phyloP scores from a whole-genome alignment of 64 coral and sea anemone species.

The Montipora capricornis region DNA sequence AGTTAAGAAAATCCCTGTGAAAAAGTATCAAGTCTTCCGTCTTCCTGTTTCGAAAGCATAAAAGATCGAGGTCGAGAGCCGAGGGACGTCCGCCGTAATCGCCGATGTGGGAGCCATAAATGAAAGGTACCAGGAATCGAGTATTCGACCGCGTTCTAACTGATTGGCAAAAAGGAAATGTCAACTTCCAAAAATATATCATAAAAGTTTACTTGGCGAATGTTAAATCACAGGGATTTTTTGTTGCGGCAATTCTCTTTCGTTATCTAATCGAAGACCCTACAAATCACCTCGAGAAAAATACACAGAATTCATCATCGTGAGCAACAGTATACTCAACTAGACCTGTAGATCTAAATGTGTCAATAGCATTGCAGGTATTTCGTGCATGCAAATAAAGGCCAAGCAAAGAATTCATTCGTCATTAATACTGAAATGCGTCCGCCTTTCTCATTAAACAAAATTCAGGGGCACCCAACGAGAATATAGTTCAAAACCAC shows the following conservation, averaged over 20 bases:
- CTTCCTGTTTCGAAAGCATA: not conserved
- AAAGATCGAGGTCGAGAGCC: not conserved
- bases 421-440: too few species aligned
- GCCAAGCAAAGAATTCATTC: too few species aligned
- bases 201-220: not conserved
- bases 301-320: not conserved
- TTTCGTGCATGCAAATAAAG: too few species aligned
- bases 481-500: too few species aligned
- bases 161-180: too few species aligned
- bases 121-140: not conserved
- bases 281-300: not conserved
- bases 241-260: too few species aligned
- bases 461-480: too few species aligned
- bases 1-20: not conserved
- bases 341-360: too few species aligned
- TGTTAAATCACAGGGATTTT: not conserved
- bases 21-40: not conserved
- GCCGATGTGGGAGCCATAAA: not conserved
- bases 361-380: too few species aligned
- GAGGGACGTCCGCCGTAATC: not conserved
- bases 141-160: too few species aligned
- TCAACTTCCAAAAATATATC: too few species aligned
- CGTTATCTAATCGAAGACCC: not conserved
- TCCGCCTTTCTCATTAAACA: too few species aligned
- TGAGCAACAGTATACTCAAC: not conserved